phyloP scores from a whole-genome alignment of 2,797 vertebrate genomes.

The Sebastes kiyomatsui region DNA sequence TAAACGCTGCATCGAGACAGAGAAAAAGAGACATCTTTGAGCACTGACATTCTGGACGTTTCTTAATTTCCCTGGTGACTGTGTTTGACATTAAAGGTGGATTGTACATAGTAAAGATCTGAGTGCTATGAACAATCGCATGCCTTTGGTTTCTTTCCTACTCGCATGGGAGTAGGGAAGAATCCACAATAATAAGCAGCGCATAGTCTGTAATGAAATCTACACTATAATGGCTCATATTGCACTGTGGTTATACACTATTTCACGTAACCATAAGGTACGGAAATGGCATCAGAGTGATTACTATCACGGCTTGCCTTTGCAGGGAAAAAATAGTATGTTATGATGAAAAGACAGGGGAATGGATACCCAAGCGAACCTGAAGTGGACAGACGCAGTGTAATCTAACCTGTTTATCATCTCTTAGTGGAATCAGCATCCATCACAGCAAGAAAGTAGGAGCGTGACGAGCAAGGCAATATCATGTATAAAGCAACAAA shows the following conservation, averaged over 20 bases:
- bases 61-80: slow-evolving; percentile 19
- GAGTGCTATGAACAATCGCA: slow-evolving; percentile 17
- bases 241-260: slow-evolving; percentile 20
- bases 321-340: slow-evolving; percentile 11
- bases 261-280: slow-evolving; percentile 41
- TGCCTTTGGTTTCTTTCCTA: neutral
- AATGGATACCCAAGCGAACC: slow-evolving; percentile 24
- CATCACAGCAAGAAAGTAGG: slow-evolving; percentile 35
- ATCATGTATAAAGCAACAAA: slow-evolving; percentile 17
- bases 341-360: slow-evolving; percentile 45
- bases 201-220: slow-evolving; percentile 18
- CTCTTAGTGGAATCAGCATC: slow-evolving; percentile 54
- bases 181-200: slow-evolving; percentile 18
- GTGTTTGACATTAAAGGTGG: slow-evolving; percentile 29
- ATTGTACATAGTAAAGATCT: slow-evolving; percentile 31
- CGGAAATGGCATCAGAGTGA: slow-evolving; percentile 44
- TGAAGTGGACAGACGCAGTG: slow-evolving; percentile 37
- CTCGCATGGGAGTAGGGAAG: neutral
- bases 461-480: slow-evolving; percentile 48
- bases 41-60: neutral
- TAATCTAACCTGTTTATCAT: slow-evolving; percentile 67
- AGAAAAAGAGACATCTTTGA: neutral
- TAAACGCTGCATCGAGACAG: slow-evolving; percentile 86
- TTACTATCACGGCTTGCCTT: slow-evolving; percentile 42
- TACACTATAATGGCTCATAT: slow-evolving; percentile 11